phyloP scores from a whole-genome alignment of 2,888 invertebrate species.

The Sialis fuliginosa region DNA sequence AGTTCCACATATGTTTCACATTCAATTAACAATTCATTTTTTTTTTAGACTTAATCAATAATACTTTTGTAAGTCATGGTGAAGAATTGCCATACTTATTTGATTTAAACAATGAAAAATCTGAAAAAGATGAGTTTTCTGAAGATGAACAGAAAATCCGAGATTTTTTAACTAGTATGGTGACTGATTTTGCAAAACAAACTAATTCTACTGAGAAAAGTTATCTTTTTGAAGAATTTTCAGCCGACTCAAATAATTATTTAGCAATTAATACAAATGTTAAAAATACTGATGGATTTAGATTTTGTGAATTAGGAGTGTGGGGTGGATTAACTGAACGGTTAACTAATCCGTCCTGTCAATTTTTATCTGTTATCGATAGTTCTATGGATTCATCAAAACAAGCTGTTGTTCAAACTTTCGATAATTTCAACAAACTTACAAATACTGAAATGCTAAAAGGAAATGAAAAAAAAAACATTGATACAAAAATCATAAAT shows the following conservation, averaged over 20 bases:
- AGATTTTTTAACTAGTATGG: conserved; percentile 43
- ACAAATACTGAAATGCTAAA: no score
- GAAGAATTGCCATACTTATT: conserved; percentile 58
- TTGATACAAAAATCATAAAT: no score
- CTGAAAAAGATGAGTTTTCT: conserved; percentile 16
- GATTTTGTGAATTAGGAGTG: conserved; percentile 49
- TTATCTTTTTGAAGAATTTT: conserved; percentile 23
- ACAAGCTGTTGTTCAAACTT: no score
- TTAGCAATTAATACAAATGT: conserved; percentile 33
- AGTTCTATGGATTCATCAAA: no score
- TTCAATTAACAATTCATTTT: conserved; percentile 7
- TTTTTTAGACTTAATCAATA: not conserved
- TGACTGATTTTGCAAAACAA: conserved; percentile 45
- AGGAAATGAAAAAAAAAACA: no score
- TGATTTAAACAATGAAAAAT: conserved; percentile 33
- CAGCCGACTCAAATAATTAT: conserved; percentile 28
- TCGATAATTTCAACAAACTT: no score
- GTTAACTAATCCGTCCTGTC: conserved; percentile 34
- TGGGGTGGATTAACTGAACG: conserved; percentile 45
- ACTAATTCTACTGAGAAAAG: conserved; percentile 24
- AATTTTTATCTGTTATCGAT: conserved; percentile 15
- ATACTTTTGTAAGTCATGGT: conserved; percentile 36
- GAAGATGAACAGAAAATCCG: conserved; percentile 43
- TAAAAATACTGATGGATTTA: conserved; percentile 27
- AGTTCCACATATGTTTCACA: conserved; percentile 7